Base-by-base conservation (phyloP, 1,140 invertebrate species). In the Chironomus striatipennis region DNA sequence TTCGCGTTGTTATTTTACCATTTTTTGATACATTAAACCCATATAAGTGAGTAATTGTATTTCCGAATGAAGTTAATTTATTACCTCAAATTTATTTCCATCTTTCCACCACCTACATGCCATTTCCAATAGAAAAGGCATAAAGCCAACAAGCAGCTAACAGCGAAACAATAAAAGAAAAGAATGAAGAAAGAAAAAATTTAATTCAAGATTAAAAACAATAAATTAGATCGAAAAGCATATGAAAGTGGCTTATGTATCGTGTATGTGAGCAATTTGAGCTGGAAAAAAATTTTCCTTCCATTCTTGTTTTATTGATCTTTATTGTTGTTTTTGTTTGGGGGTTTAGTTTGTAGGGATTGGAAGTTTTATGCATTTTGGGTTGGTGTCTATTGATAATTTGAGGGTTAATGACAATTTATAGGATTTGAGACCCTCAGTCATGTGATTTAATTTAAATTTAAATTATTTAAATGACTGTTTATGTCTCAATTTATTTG, bases 1-100 rank as follows among this genome's bases (percentile, higher is more conserved):
- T 12, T n/a, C n/a, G 4, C 47, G 15, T n/a, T 57, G 47, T 57
- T 57, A 57, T 57, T 57, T n/a, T 57, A 15, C 47, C 47, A n/a
- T 57, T 57, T 47, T 57, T 57, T 57, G 47, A 57, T 57, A 57
- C 47, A 57, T 57, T 57, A 57, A 57, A 57, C 47, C 47, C 47
- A 57, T 57, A 57, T 57, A 57, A 57, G 47, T 57, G 47, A 57
- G 47, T 57, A 57, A 57, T 57, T 57, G 47, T 57, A 57, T 57
- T 57, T 57, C 47, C 47, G 47, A 57, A 57, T 57, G 47, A 57
- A 57, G 47, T 57, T 57, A 57, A 57, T 57, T 57, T 57, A 57
- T 57, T 57, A 57, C 47, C 47, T 57, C 47, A 57, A 57, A 57
- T 57, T 57, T 57, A 57, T 57, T 57, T 57, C 12, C 43, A 47